Evolutionary conservation across 1,140 invertebrate species (phyloP).

Genomic region (Glomeris maerens): DNA sequence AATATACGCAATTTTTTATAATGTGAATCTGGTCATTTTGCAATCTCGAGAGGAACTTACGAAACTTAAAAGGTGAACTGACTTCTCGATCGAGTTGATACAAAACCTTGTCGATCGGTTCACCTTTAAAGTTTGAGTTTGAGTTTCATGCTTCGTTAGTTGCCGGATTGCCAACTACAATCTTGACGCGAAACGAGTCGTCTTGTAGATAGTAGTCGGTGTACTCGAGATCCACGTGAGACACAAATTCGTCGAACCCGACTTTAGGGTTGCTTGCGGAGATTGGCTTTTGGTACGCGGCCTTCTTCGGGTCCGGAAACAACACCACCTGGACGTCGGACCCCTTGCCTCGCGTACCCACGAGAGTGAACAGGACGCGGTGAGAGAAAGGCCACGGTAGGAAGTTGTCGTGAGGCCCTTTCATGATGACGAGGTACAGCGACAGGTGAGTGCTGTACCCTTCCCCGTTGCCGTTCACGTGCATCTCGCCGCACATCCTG

Average conservation of each 20-base stretch:
- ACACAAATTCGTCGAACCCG: background rate
- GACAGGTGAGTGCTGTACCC: background rate
- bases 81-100: too few relatives aligned
- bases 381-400: background rate
- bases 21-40: too few relatives aligned
- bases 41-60: too few relatives aligned
- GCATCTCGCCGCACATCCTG: background rate
- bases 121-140: too few relatives aligned
- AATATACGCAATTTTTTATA: too few relatives aligned
- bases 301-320: background rate
- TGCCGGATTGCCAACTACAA: too few relatives aligned
- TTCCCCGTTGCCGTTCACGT: background rate
- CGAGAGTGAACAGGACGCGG: background rate
- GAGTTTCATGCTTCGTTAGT: too few relatives aligned
- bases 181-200: background rate
- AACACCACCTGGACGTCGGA: background rate
- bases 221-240: background rate
- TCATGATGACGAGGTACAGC: background rate
- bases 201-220: background rate
- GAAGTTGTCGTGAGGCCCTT: background rate
- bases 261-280: background rate
- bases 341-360: background rate
- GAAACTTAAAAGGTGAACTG: too few relatives aligned
- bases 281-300: background rate
- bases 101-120: too few relatives aligned